Conservation (phyloP, 2,113 vertebrate species). For the Apodemus sylvaticus region DNA sequence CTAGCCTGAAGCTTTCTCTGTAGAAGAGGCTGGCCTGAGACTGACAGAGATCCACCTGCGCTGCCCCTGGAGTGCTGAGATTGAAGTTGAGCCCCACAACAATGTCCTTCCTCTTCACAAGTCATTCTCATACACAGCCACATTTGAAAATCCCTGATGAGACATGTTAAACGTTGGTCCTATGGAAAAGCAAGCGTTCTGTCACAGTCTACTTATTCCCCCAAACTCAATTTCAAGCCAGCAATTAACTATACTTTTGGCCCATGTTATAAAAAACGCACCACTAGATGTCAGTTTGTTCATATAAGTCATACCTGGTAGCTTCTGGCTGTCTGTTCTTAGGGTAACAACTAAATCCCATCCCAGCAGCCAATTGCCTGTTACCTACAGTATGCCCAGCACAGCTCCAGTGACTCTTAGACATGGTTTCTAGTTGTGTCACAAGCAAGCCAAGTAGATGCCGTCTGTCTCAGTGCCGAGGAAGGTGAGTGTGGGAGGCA, state of each 20-base stretch:
- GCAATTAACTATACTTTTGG: background rate
- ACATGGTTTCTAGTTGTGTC: background rate
- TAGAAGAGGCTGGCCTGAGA: background rate
- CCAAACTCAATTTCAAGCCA: conserved; percentile 20
- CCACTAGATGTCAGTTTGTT: conserved; percentile 76
- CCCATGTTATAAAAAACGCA: conserved; percentile 6
- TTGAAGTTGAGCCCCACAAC: background rate
- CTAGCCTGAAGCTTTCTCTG: background rate
- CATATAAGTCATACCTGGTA: background rate
- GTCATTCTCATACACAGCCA: background rate
- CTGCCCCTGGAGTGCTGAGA: background rate
- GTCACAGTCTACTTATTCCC: background rate
- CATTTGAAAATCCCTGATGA: background rate
- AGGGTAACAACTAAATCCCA: background rate
- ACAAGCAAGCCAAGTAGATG: background rate
- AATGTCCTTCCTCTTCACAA: background rate
- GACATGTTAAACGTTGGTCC: background rate
- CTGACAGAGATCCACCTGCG: background rate
- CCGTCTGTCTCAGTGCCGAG: background rate
- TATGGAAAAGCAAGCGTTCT: background rate
- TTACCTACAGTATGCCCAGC: background rate
- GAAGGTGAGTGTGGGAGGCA: background rate
- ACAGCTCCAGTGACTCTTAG: background rate
- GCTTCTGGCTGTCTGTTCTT: background rate
- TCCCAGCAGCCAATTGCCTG: background rate